Base-by-base conservation (phyloP, 2,888 invertebrate species). In the Cheilosia vernalis region DNA sequence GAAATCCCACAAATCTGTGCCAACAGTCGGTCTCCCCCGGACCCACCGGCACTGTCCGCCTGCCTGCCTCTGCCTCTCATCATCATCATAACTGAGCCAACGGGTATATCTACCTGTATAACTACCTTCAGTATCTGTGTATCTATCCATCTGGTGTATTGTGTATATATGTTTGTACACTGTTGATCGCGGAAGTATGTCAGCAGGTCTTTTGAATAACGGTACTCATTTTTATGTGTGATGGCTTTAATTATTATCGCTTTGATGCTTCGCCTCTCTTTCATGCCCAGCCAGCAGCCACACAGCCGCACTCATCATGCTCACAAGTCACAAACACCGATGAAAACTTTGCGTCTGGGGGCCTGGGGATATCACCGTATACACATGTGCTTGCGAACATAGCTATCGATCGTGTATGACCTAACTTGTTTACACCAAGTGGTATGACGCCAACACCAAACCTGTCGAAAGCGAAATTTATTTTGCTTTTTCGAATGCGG, bases 131-230 rank as follows among this genome's bases (percentile, higher is more conserved):
- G 61, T 81, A 67, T 72, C 66, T 81, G 60, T 79, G 60, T 55
- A 61, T 53, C 49, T 69, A 69, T 61, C 47, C 51, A 66, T 67
- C 44, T 78, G 37, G 24, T 17, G 17, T 33, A 10, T 33, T 10
- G 51, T 55, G 56, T 72, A 55, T 66, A 56, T 63, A 61, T 19
- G 63, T 58, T 76, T 56, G 66, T 67, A 85, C 81, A 63, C 85
- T 88, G 89, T 89, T 89, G 89, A 90, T 89, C 90, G 89, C 92
- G 92, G 92, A 92, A 92, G 92, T 92, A 89, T 92, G 92, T 92
- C 92, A 92, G 92, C 91, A 92, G 92, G 92, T 92, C 91, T 92
- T 90, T 90, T 88, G 89, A 89, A 88, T 92, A 92, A 92, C 92
- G 92, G 92, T 91, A 91, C 88, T 89, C 84, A 81, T 88, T 87